Evolutionary conservation across 2,888 invertebrate genomes (phyloP).

Genomic region (Drosophila barbarae): DNA sequence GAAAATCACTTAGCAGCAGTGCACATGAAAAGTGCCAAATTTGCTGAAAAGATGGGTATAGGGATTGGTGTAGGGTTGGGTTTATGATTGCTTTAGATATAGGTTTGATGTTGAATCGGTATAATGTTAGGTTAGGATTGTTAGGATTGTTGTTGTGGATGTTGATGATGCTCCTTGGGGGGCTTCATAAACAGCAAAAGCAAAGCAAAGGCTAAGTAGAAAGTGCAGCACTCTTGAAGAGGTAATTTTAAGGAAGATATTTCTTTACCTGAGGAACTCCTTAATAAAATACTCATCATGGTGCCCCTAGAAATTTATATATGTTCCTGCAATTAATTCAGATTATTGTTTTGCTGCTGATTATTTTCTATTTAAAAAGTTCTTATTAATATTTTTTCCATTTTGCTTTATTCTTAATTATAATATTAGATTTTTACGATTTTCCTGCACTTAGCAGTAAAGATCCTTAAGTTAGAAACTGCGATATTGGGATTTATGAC

Average conservation of each 20-base stretch:
- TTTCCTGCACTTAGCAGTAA: background rate
- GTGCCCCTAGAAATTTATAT: background rate
- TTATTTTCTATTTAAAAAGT: background rate
- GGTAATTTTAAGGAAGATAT: background rate
- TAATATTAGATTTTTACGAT: background rate
- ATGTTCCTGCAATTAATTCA: background rate
- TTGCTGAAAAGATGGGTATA: constrained; percentile 38
- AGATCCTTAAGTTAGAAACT: background rate
- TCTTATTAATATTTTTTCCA: no score
- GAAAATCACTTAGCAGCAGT: constrained; percentile 49
- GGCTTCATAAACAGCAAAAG: constrained; percentile 22
- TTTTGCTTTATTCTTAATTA: no score
- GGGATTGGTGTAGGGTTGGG: background rate
- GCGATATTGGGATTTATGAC: no score
- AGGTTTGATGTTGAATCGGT: background rate
- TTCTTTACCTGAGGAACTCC: no score
- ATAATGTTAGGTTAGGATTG: background rate
- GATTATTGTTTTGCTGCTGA: background rate
- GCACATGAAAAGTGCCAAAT: constrained; percentile 54
- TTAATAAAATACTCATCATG: no score
- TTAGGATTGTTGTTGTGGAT: background rate
- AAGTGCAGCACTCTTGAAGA: background rate
- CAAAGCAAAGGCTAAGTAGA: constrained; percentile 8
- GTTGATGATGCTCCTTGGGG: constrained; percentile 20
- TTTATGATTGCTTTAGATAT: background rate